Percentiles rank a stretch among this genome's conserved stretches.
These are phyloP conservation scores for Mythimna ferrago DNA, from an alignment of 2,888 invertebrate species.

Conservation along the genomic window DNA sequence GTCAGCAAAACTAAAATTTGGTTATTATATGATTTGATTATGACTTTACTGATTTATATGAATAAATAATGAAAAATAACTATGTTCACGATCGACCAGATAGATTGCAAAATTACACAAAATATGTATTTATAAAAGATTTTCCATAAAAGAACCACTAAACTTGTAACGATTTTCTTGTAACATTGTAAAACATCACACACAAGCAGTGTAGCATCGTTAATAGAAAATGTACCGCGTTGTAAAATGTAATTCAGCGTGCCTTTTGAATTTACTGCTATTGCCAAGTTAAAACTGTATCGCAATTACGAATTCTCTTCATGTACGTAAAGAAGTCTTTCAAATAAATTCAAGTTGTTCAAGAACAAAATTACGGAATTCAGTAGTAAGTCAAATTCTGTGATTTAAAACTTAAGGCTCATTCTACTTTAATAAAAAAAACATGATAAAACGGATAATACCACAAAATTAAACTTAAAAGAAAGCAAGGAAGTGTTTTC, in stretches of 20 bases:
- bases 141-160: background rate
- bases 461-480: background rate
- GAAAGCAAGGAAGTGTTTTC: background rate
- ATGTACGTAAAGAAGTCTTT: constrained; percentile 7
- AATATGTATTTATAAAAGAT: no score
- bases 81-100: background rate
- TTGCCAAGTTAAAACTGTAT: constrained; percentile 16
- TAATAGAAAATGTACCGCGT: constrained; percentile 2
- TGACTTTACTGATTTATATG: no score
- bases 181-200: background rate
- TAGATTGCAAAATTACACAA: no score
- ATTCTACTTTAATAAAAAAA: background rate
- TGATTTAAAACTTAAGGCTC: background rate
- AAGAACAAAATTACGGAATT: constrained; percentile 12
- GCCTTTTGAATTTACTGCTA: constrained; percentile 21
- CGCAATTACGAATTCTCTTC: constrained; percentile 39
- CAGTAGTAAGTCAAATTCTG: background rate
- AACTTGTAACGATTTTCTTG: background rate
- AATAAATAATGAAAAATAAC: no score
- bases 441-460: background rate
- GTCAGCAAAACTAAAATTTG: background rate
- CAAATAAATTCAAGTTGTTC: constrained; percentile 12
- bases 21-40: background rate
- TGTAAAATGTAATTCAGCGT: constrained; percentile 21
- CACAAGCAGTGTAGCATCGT: constrained; percentile 2